Evolutionary conservation across 2,797 vertebrate genomes (phyloP), one percentile per base, ranked within the genome.

Genomic region (Ctenopoma multispine): DNA sequence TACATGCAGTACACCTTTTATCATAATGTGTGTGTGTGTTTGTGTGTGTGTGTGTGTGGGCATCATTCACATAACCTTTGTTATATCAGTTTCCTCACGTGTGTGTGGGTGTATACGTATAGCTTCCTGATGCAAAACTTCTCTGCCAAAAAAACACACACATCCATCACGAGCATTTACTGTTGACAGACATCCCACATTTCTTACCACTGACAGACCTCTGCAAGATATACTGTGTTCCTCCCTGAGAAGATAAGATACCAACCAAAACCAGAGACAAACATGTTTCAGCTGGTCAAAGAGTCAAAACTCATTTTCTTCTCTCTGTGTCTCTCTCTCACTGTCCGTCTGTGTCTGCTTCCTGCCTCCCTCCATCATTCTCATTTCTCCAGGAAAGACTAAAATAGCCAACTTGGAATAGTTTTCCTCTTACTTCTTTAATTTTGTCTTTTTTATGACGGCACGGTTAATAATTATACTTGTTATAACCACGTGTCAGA

Each of bases 121-220:
- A 55, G 72, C 29, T 31, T 69, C 63, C 27, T 85, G 78, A 87
- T 71, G 53, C 69, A 84, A 21, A 62, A 69, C 59, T 87, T 89
- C 46, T 80, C 40, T 49, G 31, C 36, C 56, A 65, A 5, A 68
- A 23, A 74, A 81, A 86, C 74, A 80, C 47, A 66, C 60, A 71
- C 79, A 87, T 73, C 65, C 18, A 77, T 74, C 82, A 75, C 54
- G 41, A 27, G 46, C 43, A 23, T 48, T 54, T 59, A 63, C 23
- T 24, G 17, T 43, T 11, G 5, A 1, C 23, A 54, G 60, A 75
- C 11, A 21, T 17, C 7, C 15, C 43, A 38, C 40, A 72, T 73
- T 55, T 70, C 34, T 78, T 38, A 66, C 23, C 58, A 17, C 14
- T 31, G 47, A 69, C 48, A 64, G 0, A 77, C 48, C 21, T 38